phyloP scores from a whole-genome alignment of 2,113 vertebrate genomes.

The Eudyptes chrysolophus region DNA sequence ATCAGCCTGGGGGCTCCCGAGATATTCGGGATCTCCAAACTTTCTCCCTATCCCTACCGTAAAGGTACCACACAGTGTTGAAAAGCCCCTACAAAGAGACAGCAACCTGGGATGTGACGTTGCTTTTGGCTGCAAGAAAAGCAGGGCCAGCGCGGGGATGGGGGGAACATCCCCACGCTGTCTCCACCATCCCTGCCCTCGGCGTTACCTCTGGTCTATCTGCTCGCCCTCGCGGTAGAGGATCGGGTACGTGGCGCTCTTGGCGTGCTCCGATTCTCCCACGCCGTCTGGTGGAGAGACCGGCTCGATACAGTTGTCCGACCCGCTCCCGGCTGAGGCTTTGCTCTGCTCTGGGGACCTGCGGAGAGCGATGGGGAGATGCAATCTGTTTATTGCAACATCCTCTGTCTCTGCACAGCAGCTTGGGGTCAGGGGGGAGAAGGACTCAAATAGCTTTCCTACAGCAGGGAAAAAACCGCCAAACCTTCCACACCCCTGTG shows the following conservation, averaged over 20 bases:
- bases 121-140: background rate
- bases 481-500: background rate
- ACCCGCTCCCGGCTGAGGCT: constrained; percentile 73
- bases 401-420: background rate
- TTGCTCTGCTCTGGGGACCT: constrained; percentile 93
- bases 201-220: constrained; percentile 71
- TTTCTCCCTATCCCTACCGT: accelerated
- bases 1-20: background rate
- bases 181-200: accelerated
- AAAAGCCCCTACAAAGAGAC: accelerated
- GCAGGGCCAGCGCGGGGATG: accelerated
- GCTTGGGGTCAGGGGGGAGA: background rate
- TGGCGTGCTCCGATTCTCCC: constrained; percentile 81
- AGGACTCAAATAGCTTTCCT: background rate
- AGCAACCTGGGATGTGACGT: background rate
- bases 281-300: constrained; percentile 88
- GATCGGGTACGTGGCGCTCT: constrained; percentile 69
- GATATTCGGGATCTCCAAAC: background rate
- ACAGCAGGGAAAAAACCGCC: background rate
- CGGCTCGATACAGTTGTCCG: constrained; percentile 87
- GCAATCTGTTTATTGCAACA: accelerated
- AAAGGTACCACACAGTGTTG: accelerated
- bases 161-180: accelerated
- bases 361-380: background rate
- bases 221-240: constrained; percentile 79